Evolutionary conservation across 2,888 invertebrate species (phyloP).

Genomic region (Dione vanillae): DNA sequence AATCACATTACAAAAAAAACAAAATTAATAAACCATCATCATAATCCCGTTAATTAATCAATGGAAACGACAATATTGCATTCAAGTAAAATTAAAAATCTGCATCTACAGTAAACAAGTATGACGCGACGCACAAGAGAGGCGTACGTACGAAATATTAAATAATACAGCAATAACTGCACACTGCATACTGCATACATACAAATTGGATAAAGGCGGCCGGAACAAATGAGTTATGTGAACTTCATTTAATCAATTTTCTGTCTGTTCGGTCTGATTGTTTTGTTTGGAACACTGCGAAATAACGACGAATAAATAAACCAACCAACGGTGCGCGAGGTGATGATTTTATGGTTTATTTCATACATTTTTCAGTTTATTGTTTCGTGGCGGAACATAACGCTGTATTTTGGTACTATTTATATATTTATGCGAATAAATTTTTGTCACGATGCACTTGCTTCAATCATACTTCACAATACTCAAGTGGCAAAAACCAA

Average conservation of each 20-base stretch:
- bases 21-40: too few relatives aligned
- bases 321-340: neutral
- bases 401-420: neutral
- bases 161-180: conserved; percentile 10
- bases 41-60: neutral
- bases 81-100: neutral
- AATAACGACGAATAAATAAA: conserved; percentile 28
- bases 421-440: too few relatives aligned
- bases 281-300: conserved; percentile 34
- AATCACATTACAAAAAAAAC: too few relatives aligned
- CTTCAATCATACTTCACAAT: too few relatives aligned
- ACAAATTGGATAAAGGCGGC: conserved; percentile 29
- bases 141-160: neutral
- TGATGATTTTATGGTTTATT: neutral
- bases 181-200: neutral
- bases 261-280: conserved; percentile 28
- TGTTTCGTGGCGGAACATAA: neutral
- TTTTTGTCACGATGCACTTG: too few relatives aligned
- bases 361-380: neutral
- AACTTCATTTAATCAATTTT: conserved; percentile 39
- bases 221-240: conserved; percentile 33
- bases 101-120: neutral
- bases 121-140: neutral
- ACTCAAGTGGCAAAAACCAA: too few relatives aligned
- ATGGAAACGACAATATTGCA: neutral